phyloP scores from a whole-genome alignment of 92 coral and sea anemone genomes.

The Isaurus tuberculatus region DNA sequence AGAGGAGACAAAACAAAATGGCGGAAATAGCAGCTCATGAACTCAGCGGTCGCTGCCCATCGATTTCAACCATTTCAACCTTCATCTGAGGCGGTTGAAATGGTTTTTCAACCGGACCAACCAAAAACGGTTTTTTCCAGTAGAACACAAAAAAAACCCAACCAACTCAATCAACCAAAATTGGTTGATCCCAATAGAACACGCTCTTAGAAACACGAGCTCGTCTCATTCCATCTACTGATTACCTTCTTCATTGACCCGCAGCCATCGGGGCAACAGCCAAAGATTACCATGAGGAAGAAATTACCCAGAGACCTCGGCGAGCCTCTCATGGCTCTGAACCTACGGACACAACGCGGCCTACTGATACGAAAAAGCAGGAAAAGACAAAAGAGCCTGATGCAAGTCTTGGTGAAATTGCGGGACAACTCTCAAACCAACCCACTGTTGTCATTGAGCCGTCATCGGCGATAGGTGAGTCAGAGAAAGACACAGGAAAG shows the following conservation, averaged over 20 bases:
- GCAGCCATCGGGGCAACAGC: constrained; percentile 34
- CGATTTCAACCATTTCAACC: too few relatives aligned
- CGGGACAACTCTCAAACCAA: constrained; percentile 16
- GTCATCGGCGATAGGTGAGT: constrained; percentile 20
- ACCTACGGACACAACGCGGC: constrained; percentile 11
- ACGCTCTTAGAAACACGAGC: background rate
- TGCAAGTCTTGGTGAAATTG: background rate
- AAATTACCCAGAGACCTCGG: constrained; percentile 14
- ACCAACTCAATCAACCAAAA: too few relatives aligned
- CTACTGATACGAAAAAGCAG: background rate
- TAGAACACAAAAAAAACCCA: too few relatives aligned
- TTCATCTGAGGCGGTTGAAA: too few relatives aligned
- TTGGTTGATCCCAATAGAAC: too few relatives aligned
- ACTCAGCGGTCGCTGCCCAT: too few relatives aligned
- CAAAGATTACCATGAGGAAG: constrained; percentile 28
- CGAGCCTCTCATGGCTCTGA: constrained; percentile 26
- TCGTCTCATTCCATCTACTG: background rate
- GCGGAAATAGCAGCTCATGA: too few relatives aligned
- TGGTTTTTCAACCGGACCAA: too few relatives aligned
- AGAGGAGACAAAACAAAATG: too few relatives aligned
- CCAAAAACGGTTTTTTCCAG: too few relatives aligned
- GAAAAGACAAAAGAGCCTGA: background rate
- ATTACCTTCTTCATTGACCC: background rate
- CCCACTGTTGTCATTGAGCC: constrained; percentile 11
- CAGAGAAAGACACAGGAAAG: background rate